Conservation (phyloP, 2,113 vertebrate genomes). For the Semicossyphus pulcher region DNA sequence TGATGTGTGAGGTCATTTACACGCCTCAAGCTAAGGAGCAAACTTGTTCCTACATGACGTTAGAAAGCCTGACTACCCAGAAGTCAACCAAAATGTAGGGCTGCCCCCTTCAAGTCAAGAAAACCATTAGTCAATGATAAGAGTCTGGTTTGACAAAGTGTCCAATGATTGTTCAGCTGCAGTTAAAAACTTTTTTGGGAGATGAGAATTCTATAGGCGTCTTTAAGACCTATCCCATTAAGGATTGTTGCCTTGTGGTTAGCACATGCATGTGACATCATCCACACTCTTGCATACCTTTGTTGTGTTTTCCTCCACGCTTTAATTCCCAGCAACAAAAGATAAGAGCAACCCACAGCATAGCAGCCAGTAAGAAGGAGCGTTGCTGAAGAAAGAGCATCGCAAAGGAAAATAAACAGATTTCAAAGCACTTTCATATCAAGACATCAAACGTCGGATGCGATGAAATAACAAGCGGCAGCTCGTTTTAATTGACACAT, state of each 20-base stretch:
- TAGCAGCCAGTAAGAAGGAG: constrained; percentile 42
- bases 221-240: no score
- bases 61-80: no score
- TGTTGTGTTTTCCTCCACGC: constrained; percentile 36
- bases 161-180: no score
- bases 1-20: neutral
- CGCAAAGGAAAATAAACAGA: constrained; percentile 71
- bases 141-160: no score
- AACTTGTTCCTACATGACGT: no score
- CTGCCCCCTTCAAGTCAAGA: no score
- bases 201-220: no score
- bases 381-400: constrained; percentile 46
- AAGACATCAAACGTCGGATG: constrained; percentile 67
- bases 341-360: constrained; percentile 63
- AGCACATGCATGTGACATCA: constrained; percentile 65
- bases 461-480: constrained; percentile 58
- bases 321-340: constrained; percentile 63
- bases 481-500: constrained; percentile 77
- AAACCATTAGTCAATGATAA: no score
- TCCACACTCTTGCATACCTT: constrained; percentile 49
- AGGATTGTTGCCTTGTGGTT: no score
- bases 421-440: constrained; percentile 75
- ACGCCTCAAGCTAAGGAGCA: no score
- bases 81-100: no score
- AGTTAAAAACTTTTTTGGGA: no score